Percentiles rank a stretch among this genome's conserved stretches.
phyloP scores from a whole-genome alignment of 2,888 invertebrate genomes.

The Apeira syringaria region DNA sequence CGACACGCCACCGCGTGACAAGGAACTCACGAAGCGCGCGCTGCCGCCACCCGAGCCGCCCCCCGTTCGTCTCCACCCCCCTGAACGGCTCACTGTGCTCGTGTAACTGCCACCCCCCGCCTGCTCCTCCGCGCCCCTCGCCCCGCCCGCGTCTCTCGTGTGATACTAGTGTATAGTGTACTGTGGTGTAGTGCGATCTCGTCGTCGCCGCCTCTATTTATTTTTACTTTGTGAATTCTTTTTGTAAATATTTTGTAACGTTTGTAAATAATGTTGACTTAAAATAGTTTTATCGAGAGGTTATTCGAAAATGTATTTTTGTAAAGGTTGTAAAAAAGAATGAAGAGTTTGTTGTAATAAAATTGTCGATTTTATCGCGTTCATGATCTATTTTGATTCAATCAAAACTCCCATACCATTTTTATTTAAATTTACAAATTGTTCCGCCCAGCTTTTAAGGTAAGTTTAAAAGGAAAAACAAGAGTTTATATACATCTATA shows the following conservation, averaged over 20 bases:
- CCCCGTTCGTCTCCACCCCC: conserved; percentile 41
- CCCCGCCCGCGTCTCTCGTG: conserved; percentile 27
- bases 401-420: too few species aligned
- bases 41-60: conserved; percentile 69
- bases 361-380: conserved; percentile 42
- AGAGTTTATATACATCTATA: too few species aligned
- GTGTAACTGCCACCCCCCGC: conserved; percentile 43
- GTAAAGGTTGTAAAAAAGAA: conserved; percentile 69
- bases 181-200: conserved; percentile 18
- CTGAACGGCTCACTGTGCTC: conserved; percentile 75
- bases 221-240: conserved; percentile 46
- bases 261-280: conserved; percentile 69
- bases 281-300: conserved; percentile 50
- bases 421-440: too few species aligned
- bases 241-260: conserved; percentile 68
- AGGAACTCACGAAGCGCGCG: conserved; percentile 91
- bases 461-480: too few species aligned
- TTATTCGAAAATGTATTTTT: conserved; percentile 55
- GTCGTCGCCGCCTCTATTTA: conserved; percentile 49
- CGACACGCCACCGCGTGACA: conserved; percentile 90
- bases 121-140: too few species aligned
- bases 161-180: conserved; percentile 52
- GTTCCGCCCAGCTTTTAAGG: too few species aligned
- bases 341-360: conserved; percentile 66
- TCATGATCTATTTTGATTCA: not conserved